phyloP scores from a whole-genome alignment of 2,797 vertebrate species.

The Echeneis naucrates region DNA sequence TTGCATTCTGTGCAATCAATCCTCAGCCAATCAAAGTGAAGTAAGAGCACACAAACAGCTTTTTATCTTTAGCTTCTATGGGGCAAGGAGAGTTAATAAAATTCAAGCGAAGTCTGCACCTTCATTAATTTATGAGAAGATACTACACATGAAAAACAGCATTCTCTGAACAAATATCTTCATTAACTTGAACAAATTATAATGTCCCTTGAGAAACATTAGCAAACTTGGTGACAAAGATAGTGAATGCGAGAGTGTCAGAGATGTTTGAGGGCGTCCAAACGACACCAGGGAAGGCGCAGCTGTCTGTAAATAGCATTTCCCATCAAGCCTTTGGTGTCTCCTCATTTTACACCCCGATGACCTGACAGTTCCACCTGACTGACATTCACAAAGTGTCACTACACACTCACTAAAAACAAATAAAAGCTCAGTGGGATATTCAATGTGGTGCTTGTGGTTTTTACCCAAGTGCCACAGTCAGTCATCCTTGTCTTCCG shows the following conservation, averaged over 20 bases:
- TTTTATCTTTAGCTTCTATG: conserved; percentile 24
- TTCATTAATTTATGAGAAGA: conserved; percentile 49
- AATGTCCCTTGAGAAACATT: conserved; percentile 51
- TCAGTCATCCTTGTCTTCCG: conserved; percentile 52
- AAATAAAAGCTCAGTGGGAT: conserved; percentile 72
- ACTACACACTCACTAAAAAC: conserved; percentile 64
- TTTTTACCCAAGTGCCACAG: conserved; percentile 49
- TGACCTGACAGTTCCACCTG: conserved; percentile 66
- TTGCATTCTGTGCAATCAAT: conserved; percentile 70
- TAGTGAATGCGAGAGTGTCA: conserved; percentile 66
- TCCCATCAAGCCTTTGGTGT: conserved; percentile 67
- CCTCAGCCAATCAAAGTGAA: conserved; percentile 59
- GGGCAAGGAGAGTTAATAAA: conserved; percentile 33
- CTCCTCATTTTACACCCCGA: conserved; percentile 75
- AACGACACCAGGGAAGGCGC: conserved; percentile 53
- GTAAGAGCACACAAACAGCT: conserved; percentile 33
- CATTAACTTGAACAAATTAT: conserved; percentile 26
- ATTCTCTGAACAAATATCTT: conserved; percentile 30
- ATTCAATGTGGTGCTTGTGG: conserved; percentile 34
- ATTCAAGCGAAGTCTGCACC: conserved; percentile 27
- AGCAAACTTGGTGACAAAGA: conserved; percentile 72
- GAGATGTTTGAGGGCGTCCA: conserved; percentile 63
- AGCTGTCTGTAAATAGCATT: conserved; percentile 76
- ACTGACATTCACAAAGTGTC: conserved; percentile 71
- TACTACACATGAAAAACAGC: conserved; percentile 47